These are phyloP conservation scores for Eremobia ochroleuca DNA, from an alignment of 2,888 invertebrate genomes.

Conservation along the genomic window DNA sequence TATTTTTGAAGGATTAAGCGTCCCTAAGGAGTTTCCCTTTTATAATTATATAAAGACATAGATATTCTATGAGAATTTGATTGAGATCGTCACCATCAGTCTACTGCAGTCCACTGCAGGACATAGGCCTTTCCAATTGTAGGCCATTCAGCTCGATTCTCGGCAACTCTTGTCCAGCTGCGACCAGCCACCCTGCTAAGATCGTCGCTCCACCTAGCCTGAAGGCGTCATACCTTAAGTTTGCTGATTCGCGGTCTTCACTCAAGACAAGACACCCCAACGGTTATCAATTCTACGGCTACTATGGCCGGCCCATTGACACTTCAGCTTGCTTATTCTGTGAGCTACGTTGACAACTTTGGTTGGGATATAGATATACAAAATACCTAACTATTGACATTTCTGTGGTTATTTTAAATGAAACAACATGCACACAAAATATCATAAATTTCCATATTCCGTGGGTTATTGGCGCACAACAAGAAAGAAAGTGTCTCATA, in stretches of 20 bases:
- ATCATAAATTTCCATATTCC: background rate
- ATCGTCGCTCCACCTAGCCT: background rate
- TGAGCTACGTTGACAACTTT: background rate
- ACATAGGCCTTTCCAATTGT: background rate
- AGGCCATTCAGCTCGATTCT: background rate
- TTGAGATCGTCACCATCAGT: background rate
- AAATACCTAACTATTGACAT: background rate
- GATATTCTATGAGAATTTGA: background rate
- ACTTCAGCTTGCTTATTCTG: background rate
- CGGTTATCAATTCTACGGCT: background rate
- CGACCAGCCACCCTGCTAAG: background rate
- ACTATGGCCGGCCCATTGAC: background rate
- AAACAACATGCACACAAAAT: background rate
- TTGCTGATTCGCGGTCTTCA: background rate
- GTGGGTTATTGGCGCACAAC: slow-evolving; percentile 1
- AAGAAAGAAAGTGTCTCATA: slow-evolving; percentile 38
- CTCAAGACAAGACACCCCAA: background rate
- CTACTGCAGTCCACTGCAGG: background rate
- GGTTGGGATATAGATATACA: background rate
- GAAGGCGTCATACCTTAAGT: background rate
- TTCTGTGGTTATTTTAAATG: background rate
- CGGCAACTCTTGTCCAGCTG: background rate
- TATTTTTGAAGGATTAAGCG: slow-evolving; percentile 44
- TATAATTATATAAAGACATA: slow-evolving; percentile 1
- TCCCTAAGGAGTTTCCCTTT: slow-evolving; percentile 30